Evolutionary conservation across 2,797 vertebrate species (phyloP), one percentile per base, ranked within the genome.

Genomic region (Holocentrus rufus): DNA sequence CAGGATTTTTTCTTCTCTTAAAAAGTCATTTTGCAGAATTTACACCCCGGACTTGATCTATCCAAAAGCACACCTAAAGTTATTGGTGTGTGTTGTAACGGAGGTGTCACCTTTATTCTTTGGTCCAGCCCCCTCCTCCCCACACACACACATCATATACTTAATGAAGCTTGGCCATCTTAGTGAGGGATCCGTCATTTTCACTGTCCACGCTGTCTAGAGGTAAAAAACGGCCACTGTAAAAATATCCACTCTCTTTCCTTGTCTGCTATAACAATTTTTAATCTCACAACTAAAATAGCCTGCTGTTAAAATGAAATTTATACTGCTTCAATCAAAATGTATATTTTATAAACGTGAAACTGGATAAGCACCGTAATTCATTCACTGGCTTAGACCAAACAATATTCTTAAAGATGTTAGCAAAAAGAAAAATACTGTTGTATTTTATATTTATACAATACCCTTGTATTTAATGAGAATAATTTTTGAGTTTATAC

Each of bases 361-460:
- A 82, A 85, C 84, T 80, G 84, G 81, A 83, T 60, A 60, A 84
- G 79, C 72, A 66, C 30, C 77, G 65, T 71, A 68, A 84, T 78
- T 44, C 72, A 18, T 27, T 77, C 85, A 84, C 87, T 88, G 88
- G 88, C 77, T 77, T 68, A 86, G 80, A 87, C 71, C 81, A 31
- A 87, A 77, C 75, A 90, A 64, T 88, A 81, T 86, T 88, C 84
- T 82, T 76, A 62, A 84, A 77, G 79, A 81, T 77, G 74, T 77
- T 87, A 79, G 76, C 56, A 49, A 79, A 83, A 72, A 34, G 74
- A 81, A 71, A 92, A 87, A 85, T 69, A 65, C 81, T 76, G 66
- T 82, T 90, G 90, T 91, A 90, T 89, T 93, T 93, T 94, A 92
- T 93, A 94, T 94, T 93, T 94, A 92, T 94, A 93, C 85, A 71